Evolutionary conservation across 2,797 vertebrate species (phyloP), one percentile per base, ranked within the genome.

Genomic region (Xenops minutus): DNA sequence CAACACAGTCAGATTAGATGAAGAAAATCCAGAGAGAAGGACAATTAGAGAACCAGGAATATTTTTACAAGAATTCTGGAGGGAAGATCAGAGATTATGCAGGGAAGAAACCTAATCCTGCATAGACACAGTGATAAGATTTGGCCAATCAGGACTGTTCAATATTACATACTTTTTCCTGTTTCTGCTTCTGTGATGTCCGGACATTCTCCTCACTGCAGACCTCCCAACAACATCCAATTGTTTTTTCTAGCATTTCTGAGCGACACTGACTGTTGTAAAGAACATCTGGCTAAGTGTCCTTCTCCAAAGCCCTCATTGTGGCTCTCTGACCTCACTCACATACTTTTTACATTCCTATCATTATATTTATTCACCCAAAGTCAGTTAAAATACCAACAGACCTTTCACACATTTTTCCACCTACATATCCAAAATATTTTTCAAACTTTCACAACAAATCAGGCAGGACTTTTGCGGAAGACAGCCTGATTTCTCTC

Each of bases 221-320:
- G 54, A 58, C 29, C 73, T 95, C 79, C 10, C 46, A 94, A 95
- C 95, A 97, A 94, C 62, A 81, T 76, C 26, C 73, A 88, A 92
- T 96, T 97, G 94, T 95, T 95, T 58, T 55, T 81, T 59, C 39
- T 49, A 88, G 58, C 51, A 78, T 84, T 86, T 92, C 85, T 94
- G 58, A 72, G 39, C 58, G 46, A 80, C 46, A n/a, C 16, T 85
- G 49, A 71, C 78, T 73, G 69, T 36, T 88, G 59, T 62, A 49
- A 89, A 81, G 85, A 78, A 94, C 93, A 95, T 93, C 91, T 95
- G 95, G 73, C 69, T 62, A 89, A 61, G 16, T 11, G 11, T 71
- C 37, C 64, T 39, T 83, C 52, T 77, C 89, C 58, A 94, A 90
- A 94, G 94, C 73, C 69, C 30, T 62, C 80, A 92, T 27, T 96